Evolutionary conservation across 2,113 vertebrate species (phyloP).

Genomic region (Periophthalmus modestus): DNA sequence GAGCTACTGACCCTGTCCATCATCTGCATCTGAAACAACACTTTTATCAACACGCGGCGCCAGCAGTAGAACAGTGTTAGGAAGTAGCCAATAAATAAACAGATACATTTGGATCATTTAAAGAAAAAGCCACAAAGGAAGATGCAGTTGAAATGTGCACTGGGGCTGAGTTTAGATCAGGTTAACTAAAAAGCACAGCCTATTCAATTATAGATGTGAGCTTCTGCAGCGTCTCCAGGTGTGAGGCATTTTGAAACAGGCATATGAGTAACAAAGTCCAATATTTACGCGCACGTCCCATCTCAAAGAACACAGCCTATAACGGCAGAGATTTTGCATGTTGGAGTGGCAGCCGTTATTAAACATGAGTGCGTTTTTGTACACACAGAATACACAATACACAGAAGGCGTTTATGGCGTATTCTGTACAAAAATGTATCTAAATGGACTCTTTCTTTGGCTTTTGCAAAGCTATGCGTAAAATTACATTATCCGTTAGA

Average conservation of each 20-base stretch:
- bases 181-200: neutral
- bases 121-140: neutral
- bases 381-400: neutral
- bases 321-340: neutral
- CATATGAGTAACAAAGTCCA: neutral
- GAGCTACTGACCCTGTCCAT: neutral
- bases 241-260: neutral
- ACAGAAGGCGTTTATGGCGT: neutral
- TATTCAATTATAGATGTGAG: neutral
- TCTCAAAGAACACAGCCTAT: no score
- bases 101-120: neutral
- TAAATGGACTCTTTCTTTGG: neutral
- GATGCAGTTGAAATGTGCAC: no score
- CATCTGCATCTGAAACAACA: neutral
- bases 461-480: neutral
- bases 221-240: neutral
- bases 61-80: neutral
- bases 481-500: neutral
- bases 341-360: neutral
- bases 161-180: neutral
- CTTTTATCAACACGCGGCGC: neutral
- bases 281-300: neutral
- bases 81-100: neutral
- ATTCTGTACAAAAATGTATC: neutral
- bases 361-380: neutral